phyloP scores from a whole-genome alignment of 1,140 invertebrate species.

The Ceratitis capitata region DNA sequence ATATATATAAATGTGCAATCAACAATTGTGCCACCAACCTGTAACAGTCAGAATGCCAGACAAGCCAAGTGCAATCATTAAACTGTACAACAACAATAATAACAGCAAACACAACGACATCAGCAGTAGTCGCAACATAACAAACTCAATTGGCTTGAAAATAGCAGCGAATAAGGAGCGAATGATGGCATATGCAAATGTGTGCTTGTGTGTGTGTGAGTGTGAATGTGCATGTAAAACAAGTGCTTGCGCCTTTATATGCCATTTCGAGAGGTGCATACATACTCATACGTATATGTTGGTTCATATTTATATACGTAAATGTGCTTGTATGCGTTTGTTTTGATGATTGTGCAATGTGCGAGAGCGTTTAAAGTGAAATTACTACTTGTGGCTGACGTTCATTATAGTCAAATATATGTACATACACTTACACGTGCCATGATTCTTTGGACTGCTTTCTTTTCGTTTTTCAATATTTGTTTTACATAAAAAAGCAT shows the following conservation, averaged over 20 bases:
- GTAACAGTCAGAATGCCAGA: background rate
- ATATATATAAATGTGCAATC: background rate
- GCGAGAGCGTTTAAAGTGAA: background rate
- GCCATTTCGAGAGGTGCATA: too few species aligned
- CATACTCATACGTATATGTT: background rate
- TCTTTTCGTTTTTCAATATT: background rate
- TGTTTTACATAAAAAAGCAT: background rate
- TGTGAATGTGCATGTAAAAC: background rate
- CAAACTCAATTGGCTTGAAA: slow-evolving; percentile 27
- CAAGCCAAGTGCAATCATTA: slow-evolving; percentile 17
- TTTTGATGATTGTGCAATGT: background rate
- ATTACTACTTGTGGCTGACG: background rate
- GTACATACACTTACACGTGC: too few species aligned
- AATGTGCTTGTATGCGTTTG: too few species aligned
- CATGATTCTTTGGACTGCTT: too few species aligned
- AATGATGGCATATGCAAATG: background rate
- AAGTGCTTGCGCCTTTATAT: background rate
- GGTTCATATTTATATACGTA: background rate
- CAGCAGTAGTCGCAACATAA: background rate
- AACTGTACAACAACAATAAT: background rate
- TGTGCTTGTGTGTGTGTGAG: background rate
- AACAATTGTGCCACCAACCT: background rate
- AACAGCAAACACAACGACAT: background rate
- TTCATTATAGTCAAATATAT: background rate
- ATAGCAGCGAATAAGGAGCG: background rate